Base-by-base conservation (phyloP, 2,888 invertebrate genomes). In the Nemurella pictetii region DNA sequence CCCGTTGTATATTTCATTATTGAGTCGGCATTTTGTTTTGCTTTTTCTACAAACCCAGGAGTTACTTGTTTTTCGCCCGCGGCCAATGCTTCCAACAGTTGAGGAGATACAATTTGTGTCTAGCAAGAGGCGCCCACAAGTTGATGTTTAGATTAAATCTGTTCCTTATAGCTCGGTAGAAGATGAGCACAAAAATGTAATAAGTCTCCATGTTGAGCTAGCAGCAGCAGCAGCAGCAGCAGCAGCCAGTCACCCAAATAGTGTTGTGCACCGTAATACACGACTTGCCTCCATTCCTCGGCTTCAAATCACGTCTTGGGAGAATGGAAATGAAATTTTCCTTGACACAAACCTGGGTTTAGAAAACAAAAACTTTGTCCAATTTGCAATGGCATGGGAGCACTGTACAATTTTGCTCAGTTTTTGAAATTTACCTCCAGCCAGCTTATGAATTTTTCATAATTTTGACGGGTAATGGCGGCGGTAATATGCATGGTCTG, bases 161-260 rank as follows among this genome's bases (percentile, higher is more conserved):
- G 75, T 26, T 28, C 75, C 55, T 55, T 55, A 55, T 55, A 55
- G 9, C 55, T 20, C 55, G 1, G 55, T 20, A 20, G 27, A 75
- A 75, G 75, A 75, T 75, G 75, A 75, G 75, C 27, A 55, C 27
- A 75, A 75, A 75, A 75, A 75, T 75, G 75, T 75, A 75, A 75
- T 75, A 75, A 9, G 27, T 75, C 26, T 28, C 28, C 55, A 55
- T 20, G 12, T 20, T 55, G 55, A 55, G 55, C 55, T 55, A 55
- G 15, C 9, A 26, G 9, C 75, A 28, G 20, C 75, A 7, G 36
- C 36, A 36, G 75, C 26, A 9, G 73, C 3, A 3, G 7, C 27
- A n/a, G 26, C 75, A 75, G 20, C 26, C n/a, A 74, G 26, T 26
- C n/a, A 75, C 75, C 26, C 75, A 25, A 36, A n/a, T n/a, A n/a